Evolutionary conservation across 1,140 invertebrate genomes (phyloP).

Genomic region (Acromyrmex echinatior): DNA sequence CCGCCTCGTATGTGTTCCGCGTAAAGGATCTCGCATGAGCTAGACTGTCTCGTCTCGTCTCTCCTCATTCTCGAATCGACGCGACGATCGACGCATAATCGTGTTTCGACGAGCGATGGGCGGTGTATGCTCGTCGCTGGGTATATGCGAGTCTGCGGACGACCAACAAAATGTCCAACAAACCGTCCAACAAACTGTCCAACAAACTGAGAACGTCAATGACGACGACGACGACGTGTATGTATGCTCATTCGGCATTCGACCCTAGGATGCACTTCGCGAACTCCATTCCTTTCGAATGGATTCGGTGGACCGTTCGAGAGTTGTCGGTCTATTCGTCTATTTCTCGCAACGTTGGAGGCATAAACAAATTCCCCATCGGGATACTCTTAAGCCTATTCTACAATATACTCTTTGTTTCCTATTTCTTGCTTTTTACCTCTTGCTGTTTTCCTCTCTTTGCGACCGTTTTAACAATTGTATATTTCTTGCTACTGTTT

Average conservation of each 20-base stretch:
- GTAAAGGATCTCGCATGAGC: constrained; percentile 47
- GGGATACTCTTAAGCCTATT: background rate
- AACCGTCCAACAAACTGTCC: constrained; percentile 14
- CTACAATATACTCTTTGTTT: no score
- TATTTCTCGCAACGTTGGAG: background rate
- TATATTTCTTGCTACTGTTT: no score
- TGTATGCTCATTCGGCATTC: constrained; percentile 61
- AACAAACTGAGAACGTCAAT: constrained; percentile 2
- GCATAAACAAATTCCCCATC: background rate
- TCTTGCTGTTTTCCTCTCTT: no score
- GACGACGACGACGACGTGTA: constrained; percentile 62
- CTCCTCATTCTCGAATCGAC: constrained; percentile 52
- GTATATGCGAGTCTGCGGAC: constrained; percentile 72
- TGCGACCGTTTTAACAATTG: no score
- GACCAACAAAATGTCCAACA: constrained; percentile 55
- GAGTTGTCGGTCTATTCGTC: background rate
- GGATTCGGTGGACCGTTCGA: background rate
- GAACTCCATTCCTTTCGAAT: background rate
- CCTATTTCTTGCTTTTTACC: no score
- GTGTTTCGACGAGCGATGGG: constrained; percentile 66
- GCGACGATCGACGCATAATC: constrained; percentile 65
- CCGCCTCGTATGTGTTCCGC: background rate
- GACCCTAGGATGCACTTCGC: constrained; percentile 42
- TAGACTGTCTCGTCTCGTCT: constrained; percentile 18
- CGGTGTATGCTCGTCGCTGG: constrained; percentile 68